A percentile compares a stretch with the other conserved stretches of the same genome.
Conservation (phyloP, 2,888 invertebrate genomes). For the Drosophila tripunctata region DNA sequence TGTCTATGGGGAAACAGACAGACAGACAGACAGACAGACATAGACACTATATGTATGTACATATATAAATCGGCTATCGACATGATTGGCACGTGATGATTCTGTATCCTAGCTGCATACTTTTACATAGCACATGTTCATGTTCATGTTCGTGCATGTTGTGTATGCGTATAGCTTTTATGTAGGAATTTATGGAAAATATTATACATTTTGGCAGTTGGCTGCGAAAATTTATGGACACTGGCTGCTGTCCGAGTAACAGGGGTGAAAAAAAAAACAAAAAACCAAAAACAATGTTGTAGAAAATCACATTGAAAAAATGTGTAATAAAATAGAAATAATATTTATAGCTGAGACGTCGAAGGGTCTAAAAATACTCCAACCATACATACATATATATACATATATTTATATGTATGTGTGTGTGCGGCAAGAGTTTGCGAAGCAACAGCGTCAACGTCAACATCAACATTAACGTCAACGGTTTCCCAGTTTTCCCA, state of each 20-base stretch:
- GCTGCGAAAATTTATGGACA: conserved; percentile 53
- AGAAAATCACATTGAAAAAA: conserved; percentile 71
- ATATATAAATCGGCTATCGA: conserved; percentile 24
- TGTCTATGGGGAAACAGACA: conserved; percentile 7
- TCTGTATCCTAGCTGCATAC: conserved; percentile 18
- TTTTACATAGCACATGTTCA: background rate
- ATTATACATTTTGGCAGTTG: conserved; percentile 50
- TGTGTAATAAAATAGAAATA: conserved; percentile 78
- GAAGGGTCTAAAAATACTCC: conserved; percentile 72
- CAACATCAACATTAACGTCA: conserved; percentile 53
- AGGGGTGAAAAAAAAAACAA: conserved; percentile 28
- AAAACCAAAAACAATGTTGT: conserved; percentile 41
- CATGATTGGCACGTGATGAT: conserved; percentile 47
- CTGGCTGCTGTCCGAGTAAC: conserved; percentile 42
- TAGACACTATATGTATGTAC: too few relatives aligned
- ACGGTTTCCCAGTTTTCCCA: conserved; percentile 35
- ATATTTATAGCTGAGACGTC: conserved; percentile 79
- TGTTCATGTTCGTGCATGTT: background rate
- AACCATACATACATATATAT: background rate
- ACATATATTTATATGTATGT: background rate
- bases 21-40: too few relatives aligned
- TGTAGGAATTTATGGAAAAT: conserved; percentile 48
- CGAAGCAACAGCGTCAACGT: conserved; percentile 45
- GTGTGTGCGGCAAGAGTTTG: conserved; percentile 16
- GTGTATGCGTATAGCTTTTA: conserved; percentile 4